phyloP scores from a whole-genome alignment of 2,113 vertebrate genomes.

The Camarhynchus parvulus region DNA sequence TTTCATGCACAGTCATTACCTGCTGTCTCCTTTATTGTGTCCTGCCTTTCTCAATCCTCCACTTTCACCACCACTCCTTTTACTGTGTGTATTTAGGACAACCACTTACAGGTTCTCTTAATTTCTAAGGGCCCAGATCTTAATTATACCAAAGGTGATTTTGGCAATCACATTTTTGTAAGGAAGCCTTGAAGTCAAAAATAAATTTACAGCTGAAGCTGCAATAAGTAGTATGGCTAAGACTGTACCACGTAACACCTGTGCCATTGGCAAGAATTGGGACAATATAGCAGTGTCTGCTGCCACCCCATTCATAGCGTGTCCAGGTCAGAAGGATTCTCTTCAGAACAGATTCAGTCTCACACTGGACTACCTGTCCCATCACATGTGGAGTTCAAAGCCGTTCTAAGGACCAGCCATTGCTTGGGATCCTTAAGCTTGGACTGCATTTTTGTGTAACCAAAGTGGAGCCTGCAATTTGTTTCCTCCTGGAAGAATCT shows the following conservation, averaged over 20 bases:
- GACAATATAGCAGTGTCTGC: neutral
- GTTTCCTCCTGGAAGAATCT: neutral
- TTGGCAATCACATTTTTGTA: neutral
- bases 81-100: neutral
- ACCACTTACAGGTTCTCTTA: neutral
- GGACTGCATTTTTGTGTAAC: neutral
- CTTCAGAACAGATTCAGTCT: neutral
- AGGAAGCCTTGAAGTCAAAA: neutral
- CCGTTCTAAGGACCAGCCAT: neutral
- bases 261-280: neutral
- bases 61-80: neutral
- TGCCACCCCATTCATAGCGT: fast-evolving
- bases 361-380: neutral
- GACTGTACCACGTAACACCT: neutral
- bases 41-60: neutral
- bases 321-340: neutral
- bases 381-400: neutral
- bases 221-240: neutral
- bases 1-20: neutral
- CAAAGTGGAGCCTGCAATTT: neutral
- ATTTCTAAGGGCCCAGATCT: neutral
- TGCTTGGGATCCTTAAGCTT: neutral
- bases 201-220: neutral
- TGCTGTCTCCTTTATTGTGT: neutral
- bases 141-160: neutral